Base-by-base conservation (phyloP, 1,140 invertebrate genomes). In the Onthophagus taurus region DNA sequence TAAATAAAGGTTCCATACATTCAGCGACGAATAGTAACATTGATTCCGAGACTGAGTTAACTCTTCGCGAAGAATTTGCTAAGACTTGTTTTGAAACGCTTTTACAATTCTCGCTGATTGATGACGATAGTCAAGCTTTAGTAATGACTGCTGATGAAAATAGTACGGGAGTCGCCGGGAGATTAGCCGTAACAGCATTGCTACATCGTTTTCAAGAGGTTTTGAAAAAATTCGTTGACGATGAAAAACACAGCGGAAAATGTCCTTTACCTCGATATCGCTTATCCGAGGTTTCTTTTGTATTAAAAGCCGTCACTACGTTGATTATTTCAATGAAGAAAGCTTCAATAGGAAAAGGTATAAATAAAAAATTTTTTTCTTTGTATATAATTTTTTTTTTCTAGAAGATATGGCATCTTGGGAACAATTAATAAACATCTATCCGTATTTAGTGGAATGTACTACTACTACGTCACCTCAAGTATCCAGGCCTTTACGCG, bases 21-120 rank as follows among this genome's bases (percentile, higher is more conserved):
- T 85, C 85, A n/a, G 82, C 85, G 0, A 82, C 85, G 2, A 77
- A 76, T 34, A 62, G 65, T 12, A 76, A 73, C 61, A 73, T 72
- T 48, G 72, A 91, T 54, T 82, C 81, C 49, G 86, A 93, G 61
- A 80, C 82, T 16, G 87, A 89, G 59, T 68, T 89, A 45, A 85
- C 83, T 46, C 68, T 91, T 45, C 66, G 92, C 14, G 92, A 97
- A 67, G 92, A 96, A 58, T 96, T 97, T 70, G 92, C 93, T 14
- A 86, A 93, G 60, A 87, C 85, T 0, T 97, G 94, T 61, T 97
- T 97, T 61, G 92, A 97, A 67, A 96, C 93, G 1, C 70, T 97
- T 14, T 73, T 97, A 9, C 90, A 96, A 65, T 97, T 96, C 70
- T 94, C 91, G 1, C 72, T 82, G 45, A 71, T 81, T 19, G 81